Conservation (phyloP, 2,888 invertebrate genomes). For the Pandemis cinnamomeana region DNA sequence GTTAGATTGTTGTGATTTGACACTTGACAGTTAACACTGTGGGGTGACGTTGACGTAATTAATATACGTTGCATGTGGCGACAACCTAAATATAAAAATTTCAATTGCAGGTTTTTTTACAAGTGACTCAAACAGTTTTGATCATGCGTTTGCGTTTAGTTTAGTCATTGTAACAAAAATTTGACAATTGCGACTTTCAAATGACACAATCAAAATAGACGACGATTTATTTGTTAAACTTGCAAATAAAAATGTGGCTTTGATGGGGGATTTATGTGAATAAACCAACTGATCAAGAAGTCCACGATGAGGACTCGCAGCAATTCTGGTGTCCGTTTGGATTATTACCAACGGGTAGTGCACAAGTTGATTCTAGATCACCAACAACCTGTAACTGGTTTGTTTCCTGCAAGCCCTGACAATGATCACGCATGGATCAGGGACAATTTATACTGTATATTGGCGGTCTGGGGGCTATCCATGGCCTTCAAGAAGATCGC, state of each 20-base stretch:
- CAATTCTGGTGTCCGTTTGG: slow-evolving; percentile 96
- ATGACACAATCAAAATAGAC: slow-evolving; percentile 58
- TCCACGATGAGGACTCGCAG: slow-evolving; percentile 91
- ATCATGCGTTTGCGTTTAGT: background rate
- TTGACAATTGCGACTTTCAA: slow-evolving; percentile 71
- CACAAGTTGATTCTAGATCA: slow-evolving; percentile 97
- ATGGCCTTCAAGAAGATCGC: slow-evolving; percentile 99
- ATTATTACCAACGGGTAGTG: slow-evolving; percentile 97
- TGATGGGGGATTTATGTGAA: slow-evolving; percentile 17
- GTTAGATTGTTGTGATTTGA: background rate
- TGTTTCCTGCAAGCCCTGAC: slow-evolving; percentile 95
- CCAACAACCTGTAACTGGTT: slow-evolving; percentile 98
- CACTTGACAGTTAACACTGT: background rate
- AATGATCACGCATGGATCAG: slow-evolving; percentile 99
- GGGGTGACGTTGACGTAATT: background rate
- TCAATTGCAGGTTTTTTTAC: background rate
- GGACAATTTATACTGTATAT: slow-evolving; percentile 98
- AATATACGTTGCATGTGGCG: too few species aligned
- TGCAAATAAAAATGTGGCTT: slow-evolving; percentile 21
- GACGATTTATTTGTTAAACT: slow-evolving; percentile 26
- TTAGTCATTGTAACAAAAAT: slow-evolving; percentile 36
- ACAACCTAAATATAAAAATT: background rate
- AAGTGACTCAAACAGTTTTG: background rate
- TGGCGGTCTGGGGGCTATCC: slow-evolving; percentile 99
- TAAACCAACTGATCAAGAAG: slow-evolving; percentile 20